Percentiles rank a stretch among this genome's conserved stretches.
phyloP scores from a whole-genome alignment of 2,888 invertebrate species.

The Diloba caeruleocephala region DNA sequence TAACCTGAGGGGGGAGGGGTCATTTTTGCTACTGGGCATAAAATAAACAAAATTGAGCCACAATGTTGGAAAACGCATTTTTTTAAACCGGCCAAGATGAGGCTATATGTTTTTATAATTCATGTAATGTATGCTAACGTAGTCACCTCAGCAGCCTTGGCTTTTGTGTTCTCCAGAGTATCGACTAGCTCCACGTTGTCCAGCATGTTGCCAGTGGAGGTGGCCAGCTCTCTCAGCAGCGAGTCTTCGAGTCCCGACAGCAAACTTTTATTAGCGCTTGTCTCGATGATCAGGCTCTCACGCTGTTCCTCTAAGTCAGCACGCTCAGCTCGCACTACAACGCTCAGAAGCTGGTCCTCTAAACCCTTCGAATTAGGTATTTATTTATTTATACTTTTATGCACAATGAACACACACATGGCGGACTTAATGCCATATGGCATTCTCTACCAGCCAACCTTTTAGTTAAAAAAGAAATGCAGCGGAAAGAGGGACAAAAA shows the following conservation, averaged over 20 bases:
- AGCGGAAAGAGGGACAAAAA: no score
- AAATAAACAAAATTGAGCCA: no score
- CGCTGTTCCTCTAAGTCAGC: constrained; percentile 96
- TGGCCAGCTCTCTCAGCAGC: constrained; percentile 94
- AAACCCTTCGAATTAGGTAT: constrained; percentile 89
- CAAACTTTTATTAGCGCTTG: constrained; percentile 95
- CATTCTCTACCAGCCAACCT: no score
- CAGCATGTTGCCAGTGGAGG: constrained; percentile 97
- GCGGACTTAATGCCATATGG: no score
- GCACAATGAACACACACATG: no score
- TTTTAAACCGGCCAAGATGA: no score
- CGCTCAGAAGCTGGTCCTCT: constrained; percentile 96
- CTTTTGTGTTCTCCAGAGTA: constrained; percentile 96
- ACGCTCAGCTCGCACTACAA: constrained; percentile 96
- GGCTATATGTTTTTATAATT: no score
- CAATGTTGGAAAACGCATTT: no score
- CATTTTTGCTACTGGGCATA: no score
- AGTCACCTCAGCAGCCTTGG: constrained; percentile 94
- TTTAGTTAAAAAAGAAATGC: no score
- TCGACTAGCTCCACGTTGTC: constrained; percentile 96
- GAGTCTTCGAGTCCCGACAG: constrained; percentile 96
- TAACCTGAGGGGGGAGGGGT: no score
- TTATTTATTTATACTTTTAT: background rate
- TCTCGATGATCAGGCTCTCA: constrained; percentile 94
- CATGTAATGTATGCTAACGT: no score